Evolutionary conservation across 2,888 invertebrate species (phyloP), one percentile per base, ranked within the genome.

Genomic region (Dysmachus trigonus): DNA sequence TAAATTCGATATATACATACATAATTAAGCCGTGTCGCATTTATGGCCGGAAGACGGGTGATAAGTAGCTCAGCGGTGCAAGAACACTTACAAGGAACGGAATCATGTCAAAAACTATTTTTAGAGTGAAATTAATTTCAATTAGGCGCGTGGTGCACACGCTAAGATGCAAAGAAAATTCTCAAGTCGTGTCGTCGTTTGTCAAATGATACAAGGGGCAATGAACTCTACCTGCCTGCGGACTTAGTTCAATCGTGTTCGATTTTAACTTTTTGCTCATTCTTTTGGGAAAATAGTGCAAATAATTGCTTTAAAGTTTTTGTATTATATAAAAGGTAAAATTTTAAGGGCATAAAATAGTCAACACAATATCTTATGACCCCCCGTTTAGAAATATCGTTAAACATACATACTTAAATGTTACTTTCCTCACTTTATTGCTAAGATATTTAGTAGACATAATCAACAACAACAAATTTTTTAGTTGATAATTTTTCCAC

Each of bases 111-210:
- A 76, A 22, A 35, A 38, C 76, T 85, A 85, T 85, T 85, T 85
- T 41, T 53, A 83, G 86, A 86, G 73, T 38, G 74, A 76, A 85
- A 87, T 87, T 87, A 85, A 87, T 87, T 87, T 83, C 87, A 87
- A 87, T 87, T 87, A 87, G 87, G 85, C 53, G 82, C 85, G 86
- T 85, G 81, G 76, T 76, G 62, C 62, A 76, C 62, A 76, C 76
- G 76, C 33, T 76, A 62, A 76, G 76, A 76, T 76, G 76, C 76
- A 76, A 18, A 76, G 76, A 76, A 76, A 76, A 76, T 62, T 62
- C 62, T 8, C 62, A 62, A 62, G 62, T 62, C 62, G 62, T 62
- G 62, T 62, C 22, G 62, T 62, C 62, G 22, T 62, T 62, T 62
- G 62, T 62, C 62, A 62, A 62, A 62, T 62, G 62, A 62, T 8